Conservation (phyloP, 2,797 vertebrate genomes). For the Premnoplex brunnescens region DNA sequence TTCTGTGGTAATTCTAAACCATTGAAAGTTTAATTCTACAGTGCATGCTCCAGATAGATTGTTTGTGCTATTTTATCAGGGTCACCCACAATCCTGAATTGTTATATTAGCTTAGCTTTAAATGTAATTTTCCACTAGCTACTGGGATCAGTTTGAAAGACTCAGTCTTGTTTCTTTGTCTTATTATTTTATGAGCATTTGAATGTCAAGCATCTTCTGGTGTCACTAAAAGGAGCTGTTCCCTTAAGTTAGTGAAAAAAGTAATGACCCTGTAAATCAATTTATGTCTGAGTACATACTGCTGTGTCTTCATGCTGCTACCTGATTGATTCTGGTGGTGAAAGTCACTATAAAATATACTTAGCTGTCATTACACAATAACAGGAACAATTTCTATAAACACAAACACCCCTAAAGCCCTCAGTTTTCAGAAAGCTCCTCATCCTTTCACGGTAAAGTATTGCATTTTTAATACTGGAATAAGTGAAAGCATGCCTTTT, state of each 20-base stretch:
- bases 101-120: neutral
- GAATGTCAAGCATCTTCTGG: slow-evolving; percentile 29
- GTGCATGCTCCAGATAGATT: neutral
- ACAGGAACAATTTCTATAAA: slow-evolving; percentile 2
- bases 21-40: neutral
- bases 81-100: neutral
- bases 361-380: neutral
- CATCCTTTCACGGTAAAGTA: neutral
- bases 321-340: slow-evolving; percentile 36
- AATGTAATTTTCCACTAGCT: neutral
- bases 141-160: neutral
- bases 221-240: slow-evolving; percentile 28
- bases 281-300: slow-evolving; percentile 18
- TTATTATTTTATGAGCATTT: slow-evolving; percentile 12
- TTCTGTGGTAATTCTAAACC: neutral
- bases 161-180: neutral
- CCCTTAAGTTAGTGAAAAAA: slow-evolving; percentile 27
- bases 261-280: slow-evolving; percentile 45
- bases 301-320: slow-evolving; percentile 31
- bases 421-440: neutral
- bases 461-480: neutral
- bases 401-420: neutral
- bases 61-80: neutral
- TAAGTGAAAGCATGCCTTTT: neutral
- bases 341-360: slow-evolving; percentile 44